phyloP scores from a whole-genome alignment of 1,140 invertebrate species.

The Macrostomum lignano region DNA sequence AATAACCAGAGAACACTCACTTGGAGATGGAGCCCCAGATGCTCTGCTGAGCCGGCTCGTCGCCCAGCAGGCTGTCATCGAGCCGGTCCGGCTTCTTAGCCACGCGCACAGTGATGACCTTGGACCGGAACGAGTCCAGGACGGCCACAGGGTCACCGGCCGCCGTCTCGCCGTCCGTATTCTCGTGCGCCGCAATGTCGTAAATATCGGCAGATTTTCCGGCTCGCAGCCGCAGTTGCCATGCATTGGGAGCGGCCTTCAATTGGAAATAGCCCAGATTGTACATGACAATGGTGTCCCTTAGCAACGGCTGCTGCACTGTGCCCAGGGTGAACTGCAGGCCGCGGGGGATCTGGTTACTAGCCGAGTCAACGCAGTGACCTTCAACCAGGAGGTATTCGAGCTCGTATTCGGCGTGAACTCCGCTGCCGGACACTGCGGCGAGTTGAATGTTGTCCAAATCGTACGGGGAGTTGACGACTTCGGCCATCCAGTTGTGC shows the following conservation, averaged over 20 bases:
- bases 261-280: constrained; percentile 56
- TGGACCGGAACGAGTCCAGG: constrained; percentile 56
- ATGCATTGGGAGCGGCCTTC: constrained; percentile 84
- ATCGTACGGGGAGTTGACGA: constrained; percentile 69
- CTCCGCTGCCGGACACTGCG: constrained; percentile 31
- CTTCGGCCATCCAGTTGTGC: constrained; percentile 94
- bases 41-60: too few species aligned
- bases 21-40: too few species aligned
- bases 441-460: constrained; percentile 69
- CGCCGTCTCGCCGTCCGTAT: constrained; percentile 39
- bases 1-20: too few species aligned
- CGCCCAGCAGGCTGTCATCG: constrained; percentile 49
- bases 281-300: constrained; percentile 98
- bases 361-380: constrained; percentile 70
- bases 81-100: constrained; percentile 59
- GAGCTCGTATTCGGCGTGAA: constrained; percentile 54
- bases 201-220: constrained; percentile 74
- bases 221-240: constrained; percentile 43
- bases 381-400: constrained; percentile 60
- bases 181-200: constrained; percentile 38
- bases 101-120: constrained; percentile 63
- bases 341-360: constrained; percentile 70
- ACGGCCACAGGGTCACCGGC: constrained; percentile 41
- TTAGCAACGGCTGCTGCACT: too few species aligned
- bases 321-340: constrained; percentile 74